These are phyloP conservation scores for Megatriorchis doriae DNA, from an alignment of 2,113 vertebrate genomes.

Conservation along the genomic window DNA sequence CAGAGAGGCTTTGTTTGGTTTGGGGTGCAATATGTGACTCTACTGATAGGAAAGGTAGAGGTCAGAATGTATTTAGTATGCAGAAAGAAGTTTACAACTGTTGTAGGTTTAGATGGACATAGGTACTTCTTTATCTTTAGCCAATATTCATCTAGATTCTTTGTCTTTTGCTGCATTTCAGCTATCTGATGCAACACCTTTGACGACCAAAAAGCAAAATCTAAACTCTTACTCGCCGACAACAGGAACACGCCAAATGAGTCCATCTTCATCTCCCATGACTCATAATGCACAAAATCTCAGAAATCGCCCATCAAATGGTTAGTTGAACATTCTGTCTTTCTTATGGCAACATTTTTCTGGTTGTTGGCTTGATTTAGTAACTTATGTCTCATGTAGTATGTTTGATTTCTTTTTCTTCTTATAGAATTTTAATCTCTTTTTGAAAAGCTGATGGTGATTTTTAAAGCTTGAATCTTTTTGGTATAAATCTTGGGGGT, in stretches of 20 bases:
- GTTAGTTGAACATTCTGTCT: constrained; percentile 63
- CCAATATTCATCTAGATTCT: neutral
- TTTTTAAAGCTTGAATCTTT: neutral
- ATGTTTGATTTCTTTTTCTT: neutral
- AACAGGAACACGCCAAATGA: constrained; percentile 74
- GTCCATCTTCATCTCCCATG: constrained; percentile 47
- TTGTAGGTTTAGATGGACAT: neutral
- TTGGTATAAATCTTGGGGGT: neutral
- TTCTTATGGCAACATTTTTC: neutral
- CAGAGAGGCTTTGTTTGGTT: neutral
- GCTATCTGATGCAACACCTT: neutral
- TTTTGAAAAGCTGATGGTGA: neutral
- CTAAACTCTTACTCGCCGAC: constrained; percentile 64
- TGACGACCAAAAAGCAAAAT: neutral
- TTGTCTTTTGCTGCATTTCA: neutral
- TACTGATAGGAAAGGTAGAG: neutral
- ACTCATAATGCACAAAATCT: neutral
- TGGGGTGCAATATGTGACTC: neutral
- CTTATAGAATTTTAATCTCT: neutral
- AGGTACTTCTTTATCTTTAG: neutral
- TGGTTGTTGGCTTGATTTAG: constrained; percentile 23
- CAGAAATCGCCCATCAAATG: neutral
- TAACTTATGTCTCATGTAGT: neutral
- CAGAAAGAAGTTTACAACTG: neutral
- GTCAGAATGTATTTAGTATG: neutral